Conservation (phyloP, 2,888 invertebrate species). For the Neocrepidodera transversa region DNA sequence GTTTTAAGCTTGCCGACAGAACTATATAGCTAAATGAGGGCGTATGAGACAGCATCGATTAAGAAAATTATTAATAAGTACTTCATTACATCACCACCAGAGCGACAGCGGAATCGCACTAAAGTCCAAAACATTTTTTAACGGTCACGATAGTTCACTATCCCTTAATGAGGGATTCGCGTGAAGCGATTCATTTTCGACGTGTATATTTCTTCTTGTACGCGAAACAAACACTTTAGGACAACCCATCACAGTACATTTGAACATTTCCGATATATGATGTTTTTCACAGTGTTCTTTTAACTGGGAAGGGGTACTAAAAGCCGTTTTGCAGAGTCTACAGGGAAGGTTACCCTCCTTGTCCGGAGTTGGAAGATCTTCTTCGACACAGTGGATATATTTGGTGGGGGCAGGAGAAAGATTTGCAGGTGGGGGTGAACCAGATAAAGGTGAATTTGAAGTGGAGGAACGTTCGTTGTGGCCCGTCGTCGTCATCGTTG, state of each 20-base stretch:
- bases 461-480: constrained; percentile 61
- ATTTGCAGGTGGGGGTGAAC: constrained; percentile 62
- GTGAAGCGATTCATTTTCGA: constrained; percentile 70
- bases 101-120: constrained; percentile 58
- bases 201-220: constrained; percentile 79
- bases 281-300: constrained; percentile 77
- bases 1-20: neutral
- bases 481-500: constrained; percentile 47
- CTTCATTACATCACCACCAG: constrained; percentile 57
- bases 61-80: constrained; percentile 46
- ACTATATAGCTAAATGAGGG: neutral
- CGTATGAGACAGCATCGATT: neutral
- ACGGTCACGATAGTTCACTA: constrained; percentile 58
- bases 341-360: constrained; percentile 74
- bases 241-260: constrained; percentile 79
- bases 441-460: constrained; percentile 64
- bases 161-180: constrained; percentile 56
- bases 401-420: constrained; percentile 48
- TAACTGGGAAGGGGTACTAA: constrained; percentile 68
- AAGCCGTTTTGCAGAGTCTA: constrained; percentile 71
- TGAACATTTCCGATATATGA: constrained; percentile 73
- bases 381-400: constrained; percentile 70
- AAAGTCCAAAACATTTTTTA: constrained; percentile 53
- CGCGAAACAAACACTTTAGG: constrained; percentile 80
- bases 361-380: constrained; percentile 71